These are phyloP conservation scores for Saccopteryx bilineata DNA, from an alignment of 2,113 vertebrate species.

Conservation along the genomic window DNA sequence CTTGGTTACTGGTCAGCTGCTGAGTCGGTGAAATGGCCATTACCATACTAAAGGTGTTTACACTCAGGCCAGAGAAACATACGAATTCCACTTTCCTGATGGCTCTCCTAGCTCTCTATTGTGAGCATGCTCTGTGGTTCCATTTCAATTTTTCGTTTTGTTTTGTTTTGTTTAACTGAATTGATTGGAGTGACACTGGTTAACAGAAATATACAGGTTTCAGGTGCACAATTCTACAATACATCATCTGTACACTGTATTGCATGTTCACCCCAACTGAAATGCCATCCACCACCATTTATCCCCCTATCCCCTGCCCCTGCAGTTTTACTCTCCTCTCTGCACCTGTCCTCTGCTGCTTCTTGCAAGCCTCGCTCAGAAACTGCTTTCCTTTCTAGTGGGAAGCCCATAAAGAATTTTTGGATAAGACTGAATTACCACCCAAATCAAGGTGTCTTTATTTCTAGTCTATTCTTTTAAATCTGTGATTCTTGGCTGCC, in stretches of 20 bases:
- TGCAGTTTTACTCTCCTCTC: background rate
- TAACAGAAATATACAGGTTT: too few species aligned
- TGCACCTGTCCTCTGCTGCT: background rate
- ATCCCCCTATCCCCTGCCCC: too few species aligned
- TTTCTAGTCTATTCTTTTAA: conserved; percentile 2
- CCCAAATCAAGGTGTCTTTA: conserved; percentile 4
- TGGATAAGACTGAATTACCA: background rate
- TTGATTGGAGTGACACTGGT: too few species aligned
- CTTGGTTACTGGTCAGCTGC: background rate
- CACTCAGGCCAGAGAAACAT: background rate
- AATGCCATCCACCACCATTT: too few species aligned
- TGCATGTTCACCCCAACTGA: too few species aligned
- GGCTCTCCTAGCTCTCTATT: background rate
- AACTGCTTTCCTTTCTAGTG: background rate
- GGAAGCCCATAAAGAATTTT: background rate
- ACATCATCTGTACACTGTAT: too few species aligned
- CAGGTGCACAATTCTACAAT: too few species aligned
- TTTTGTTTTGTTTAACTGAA: too few species aligned
- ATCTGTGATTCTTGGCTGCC: background rate
- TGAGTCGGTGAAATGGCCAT: background rate
- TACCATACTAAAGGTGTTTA: background rate
- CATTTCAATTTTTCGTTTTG: background rate
- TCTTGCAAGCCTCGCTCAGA: background rate
- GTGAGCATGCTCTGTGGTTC: background rate
- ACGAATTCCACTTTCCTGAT: background rate